A percentile compares a stretch with the other conserved stretches of the same genome.
These are phyloP conservation scores for Thyatira batis DNA, from an alignment of 2,888 invertebrate species.

Conservation along the genomic window DNA sequence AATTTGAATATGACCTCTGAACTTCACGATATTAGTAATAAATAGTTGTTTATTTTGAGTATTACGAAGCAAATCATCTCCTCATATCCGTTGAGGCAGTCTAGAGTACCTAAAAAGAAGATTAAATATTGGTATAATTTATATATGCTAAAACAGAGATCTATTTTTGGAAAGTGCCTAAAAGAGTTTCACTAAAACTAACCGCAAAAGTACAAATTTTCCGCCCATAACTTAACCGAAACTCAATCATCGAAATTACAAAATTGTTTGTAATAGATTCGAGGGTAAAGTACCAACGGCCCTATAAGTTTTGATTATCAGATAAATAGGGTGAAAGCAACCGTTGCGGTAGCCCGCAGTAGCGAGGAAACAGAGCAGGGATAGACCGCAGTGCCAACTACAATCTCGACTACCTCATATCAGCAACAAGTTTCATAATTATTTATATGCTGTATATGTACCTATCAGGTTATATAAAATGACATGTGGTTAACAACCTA, in stretches of 20 bases:
- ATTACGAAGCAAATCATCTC: neutral
- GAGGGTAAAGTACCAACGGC: neutral
- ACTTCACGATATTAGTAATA: neutral
- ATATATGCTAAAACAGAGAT: no score
- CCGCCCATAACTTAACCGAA: neutral
- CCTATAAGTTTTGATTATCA: neutral
- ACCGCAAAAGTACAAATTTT: neutral
- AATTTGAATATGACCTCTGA: neutral
- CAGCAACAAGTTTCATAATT: neutral
- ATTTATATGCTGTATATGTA: neutral
- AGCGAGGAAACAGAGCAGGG: conserved; percentile 18
- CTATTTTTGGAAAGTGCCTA: neutral
- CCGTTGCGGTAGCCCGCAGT: conserved; percentile 27
- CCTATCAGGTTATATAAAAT: no score
- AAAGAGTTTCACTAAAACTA: neutral
- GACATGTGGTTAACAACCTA: no score
- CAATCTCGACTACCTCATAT: conserved; percentile 5
- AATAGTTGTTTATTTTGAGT: no score
- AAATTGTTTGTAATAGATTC: neutral
- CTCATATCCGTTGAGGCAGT: no score
- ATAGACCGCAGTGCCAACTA: conserved; percentile 24
- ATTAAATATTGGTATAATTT: no score
- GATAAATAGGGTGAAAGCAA: conserved; percentile 21
- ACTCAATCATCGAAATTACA: neutral
- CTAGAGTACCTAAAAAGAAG: no score